Conservation (phyloP, 2,797 vertebrate species). For the Neosilurus mollespiculum region DNA sequence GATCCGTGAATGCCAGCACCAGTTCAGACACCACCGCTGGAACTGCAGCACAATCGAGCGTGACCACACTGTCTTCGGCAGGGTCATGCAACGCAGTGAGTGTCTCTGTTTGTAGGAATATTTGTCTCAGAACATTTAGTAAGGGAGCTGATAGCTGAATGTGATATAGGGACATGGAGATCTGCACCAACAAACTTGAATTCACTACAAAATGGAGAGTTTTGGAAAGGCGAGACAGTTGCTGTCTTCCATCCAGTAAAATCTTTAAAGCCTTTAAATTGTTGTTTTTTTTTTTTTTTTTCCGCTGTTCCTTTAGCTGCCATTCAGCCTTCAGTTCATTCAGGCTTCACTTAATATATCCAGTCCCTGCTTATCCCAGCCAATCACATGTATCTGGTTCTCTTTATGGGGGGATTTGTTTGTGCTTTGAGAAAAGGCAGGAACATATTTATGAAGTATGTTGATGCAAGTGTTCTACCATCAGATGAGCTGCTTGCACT, state of each 20-base stretch:
- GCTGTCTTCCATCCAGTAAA: background rate
- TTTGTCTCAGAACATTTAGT: background rate
- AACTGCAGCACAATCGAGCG: conserved; percentile 97
- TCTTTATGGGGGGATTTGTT: conserved; percentile 2
- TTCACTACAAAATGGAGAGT: background rate
- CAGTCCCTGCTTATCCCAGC: conserved; percentile 4
- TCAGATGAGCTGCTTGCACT: background rate
- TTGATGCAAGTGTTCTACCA: background rate
- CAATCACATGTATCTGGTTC: conserved; percentile 17
- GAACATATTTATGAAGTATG: conserved; percentile 15
- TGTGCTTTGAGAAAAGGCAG: conserved; percentile 11
- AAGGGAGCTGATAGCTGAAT: background rate
- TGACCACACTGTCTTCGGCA: conserved; percentile 95
- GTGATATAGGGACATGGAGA: background rate
- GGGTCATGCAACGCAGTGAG: conserved; percentile 93
- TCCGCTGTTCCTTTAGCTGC: background rate
- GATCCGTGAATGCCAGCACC: conserved; percentile 97
- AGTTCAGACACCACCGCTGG: conserved; percentile 98
- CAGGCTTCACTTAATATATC: conserved; percentile 17
- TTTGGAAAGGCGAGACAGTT: background rate
- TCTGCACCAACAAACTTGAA: background rate
- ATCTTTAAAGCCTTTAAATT: background rate
- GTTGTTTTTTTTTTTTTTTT: background rate
- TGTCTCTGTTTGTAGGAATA: conserved; percentile 49
- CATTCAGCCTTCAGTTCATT: conserved; percentile 4